A percentile compares a stretch with the other conserved stretches of the same genome.
phyloP scores from a whole-genome alignment of 2,797 vertebrate species.

The Micrastur ruficollis region DNA sequence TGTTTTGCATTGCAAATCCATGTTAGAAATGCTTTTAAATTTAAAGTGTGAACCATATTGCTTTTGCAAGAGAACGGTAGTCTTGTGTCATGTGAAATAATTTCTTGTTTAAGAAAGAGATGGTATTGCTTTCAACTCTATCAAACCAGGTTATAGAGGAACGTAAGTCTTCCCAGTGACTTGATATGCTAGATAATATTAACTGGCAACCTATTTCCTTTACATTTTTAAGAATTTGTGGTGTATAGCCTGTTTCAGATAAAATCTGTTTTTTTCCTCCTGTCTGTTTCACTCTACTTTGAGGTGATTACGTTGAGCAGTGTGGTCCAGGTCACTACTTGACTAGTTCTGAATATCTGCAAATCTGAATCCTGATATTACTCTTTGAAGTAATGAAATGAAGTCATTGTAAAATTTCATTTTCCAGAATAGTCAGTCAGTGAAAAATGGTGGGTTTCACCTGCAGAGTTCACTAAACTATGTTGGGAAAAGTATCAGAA shows the following conservation, averaged over 20 bases:
- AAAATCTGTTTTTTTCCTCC: not conserved
- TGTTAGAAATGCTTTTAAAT: slow-evolving; percentile 16
- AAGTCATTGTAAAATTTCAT: no score
- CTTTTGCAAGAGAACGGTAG: not conserved
- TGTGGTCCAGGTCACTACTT: not conserved
- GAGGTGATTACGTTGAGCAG: not conserved
- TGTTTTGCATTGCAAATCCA: slow-evolving; percentile 47
- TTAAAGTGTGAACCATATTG: slow-evolving; percentile 26
- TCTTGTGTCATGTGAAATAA: slow-evolving; percentile 14
- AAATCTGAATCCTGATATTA: not conserved
- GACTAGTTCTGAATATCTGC: not conserved
- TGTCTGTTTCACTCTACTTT: not conserved
- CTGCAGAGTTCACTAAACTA: not conserved
- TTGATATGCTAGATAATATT: not conserved
- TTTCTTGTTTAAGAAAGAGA: slow-evolving; percentile 16
- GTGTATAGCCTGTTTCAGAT: not conserved
- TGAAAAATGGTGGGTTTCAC: not conserved
- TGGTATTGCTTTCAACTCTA: slow-evolving; percentile 16
- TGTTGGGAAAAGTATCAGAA: not conserved
- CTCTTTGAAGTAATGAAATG: not conserved
- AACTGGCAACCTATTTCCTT: not conserved
- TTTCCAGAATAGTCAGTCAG: not conserved
- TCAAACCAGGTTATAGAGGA: not conserved
- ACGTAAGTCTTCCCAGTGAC: slow-evolving; percentile 15
- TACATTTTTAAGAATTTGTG: not conserved